Conservation (phyloP, 2,113 vertebrate species). For the Eurystomus gularis region DNA sequence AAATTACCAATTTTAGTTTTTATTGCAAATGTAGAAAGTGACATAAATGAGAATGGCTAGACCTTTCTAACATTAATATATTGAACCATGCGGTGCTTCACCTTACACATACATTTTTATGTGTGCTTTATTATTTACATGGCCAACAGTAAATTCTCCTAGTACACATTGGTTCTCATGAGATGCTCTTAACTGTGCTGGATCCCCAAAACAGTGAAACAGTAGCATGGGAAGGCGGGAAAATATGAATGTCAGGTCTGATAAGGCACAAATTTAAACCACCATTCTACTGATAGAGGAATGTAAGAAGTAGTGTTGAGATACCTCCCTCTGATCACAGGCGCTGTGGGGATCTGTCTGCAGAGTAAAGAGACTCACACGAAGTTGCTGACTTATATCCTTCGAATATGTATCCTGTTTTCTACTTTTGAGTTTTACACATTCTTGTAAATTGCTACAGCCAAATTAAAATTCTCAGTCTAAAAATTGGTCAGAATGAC, state of each 20-base stretch:
- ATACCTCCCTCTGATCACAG: not conserved
- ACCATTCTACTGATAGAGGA: not conserved
- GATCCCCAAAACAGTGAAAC: not conserved
- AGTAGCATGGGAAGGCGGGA: not conserved
- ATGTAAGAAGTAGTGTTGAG: not conserved
- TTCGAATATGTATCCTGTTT: not conserved
- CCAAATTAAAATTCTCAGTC: not conserved
- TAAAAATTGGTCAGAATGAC: not conserved
- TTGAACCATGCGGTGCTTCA: not conserved
- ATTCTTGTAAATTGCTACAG: not conserved
- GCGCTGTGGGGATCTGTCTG: not conserved
- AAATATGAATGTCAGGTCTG: not conserved
- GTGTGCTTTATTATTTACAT: not conserved
- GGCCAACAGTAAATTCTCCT: not conserved
- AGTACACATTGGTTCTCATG: fast-evolving
- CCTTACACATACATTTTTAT: not conserved
- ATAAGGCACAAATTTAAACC: not conserved
- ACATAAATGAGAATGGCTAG: not conserved
- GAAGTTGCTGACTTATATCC: not conserved
- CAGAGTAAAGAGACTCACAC: not conserved
- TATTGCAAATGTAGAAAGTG: not conserved
- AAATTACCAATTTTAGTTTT: not conserved
- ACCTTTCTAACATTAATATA: not conserved
- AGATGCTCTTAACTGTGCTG: conserved; percentile 2
- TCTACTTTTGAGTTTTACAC: not conserved